Percentiles rank a stretch among this genome's conserved stretches.
These are phyloP conservation scores for Batillaria attramentaria DNA, from an alignment of 1,140 invertebrate genomes.

Conservation along the genomic window DNA sequence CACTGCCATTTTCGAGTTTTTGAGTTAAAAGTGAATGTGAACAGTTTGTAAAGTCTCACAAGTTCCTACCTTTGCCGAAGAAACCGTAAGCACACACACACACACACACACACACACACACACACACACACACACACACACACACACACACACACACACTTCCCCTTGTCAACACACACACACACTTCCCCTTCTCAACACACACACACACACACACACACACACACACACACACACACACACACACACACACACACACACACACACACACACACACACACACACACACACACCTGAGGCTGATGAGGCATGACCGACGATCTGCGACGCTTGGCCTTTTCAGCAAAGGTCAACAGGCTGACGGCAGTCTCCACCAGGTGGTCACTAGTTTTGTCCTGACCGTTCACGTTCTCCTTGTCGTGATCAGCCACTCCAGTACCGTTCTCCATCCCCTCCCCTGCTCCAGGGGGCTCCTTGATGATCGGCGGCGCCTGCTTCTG, in stretches of 20 bases:
- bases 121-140: not conserved
- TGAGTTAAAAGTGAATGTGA: not conserved
- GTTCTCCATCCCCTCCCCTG: not conserved
- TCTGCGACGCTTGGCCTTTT: not conserved
- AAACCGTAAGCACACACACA: not conserved
- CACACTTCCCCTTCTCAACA: not conserved
- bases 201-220: not conserved
- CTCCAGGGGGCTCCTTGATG: not conserved
- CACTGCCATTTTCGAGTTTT: not conserved
- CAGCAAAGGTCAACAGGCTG: not conserved
- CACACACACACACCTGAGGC: not conserved
- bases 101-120: not conserved
- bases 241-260: not conserved
- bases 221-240: constrained; percentile 2
- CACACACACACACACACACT: not conserved
- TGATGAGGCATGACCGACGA: too few species aligned
- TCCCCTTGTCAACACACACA: not conserved
- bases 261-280: not conserved
- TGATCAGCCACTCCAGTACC: not conserved
- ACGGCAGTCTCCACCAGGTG: constrained; percentile 9
- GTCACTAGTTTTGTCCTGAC: not conserved
- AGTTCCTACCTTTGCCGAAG: not conserved
- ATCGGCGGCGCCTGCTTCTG: constrained; percentile 14
- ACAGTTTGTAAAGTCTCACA: not conserved
- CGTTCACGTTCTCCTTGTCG: constrained; percentile 1